Percentiles rank a stretch among this genome's conserved stretches.
Conservation (phyloP, 2,888 invertebrate species). For the Chaetogeoica ovagalla region DNA sequence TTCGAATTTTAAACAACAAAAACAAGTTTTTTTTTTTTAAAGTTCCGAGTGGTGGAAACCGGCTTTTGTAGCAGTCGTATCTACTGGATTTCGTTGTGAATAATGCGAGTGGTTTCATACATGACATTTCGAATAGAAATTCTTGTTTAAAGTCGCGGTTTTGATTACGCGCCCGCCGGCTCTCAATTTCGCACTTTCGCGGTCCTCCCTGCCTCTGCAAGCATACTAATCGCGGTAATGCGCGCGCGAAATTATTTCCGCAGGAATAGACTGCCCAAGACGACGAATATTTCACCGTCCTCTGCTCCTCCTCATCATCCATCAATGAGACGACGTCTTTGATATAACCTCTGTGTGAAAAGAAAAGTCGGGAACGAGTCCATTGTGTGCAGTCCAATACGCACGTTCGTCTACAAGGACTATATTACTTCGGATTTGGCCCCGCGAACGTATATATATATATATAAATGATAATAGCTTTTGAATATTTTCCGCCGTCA, state of each 20-base stretch:
- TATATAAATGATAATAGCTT: constrained; percentile 18
- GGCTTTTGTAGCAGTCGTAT: too few species aligned
- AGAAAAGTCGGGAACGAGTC: constrained; percentile 34
- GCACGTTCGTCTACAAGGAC: not conserved
- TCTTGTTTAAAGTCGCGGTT: not conserved
- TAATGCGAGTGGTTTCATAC: too few species aligned
- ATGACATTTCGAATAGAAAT: too few species aligned
- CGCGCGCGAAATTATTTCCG: constrained; percentile 13
- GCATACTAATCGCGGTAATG: constrained; percentile 36
- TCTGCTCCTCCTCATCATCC: too few species aligned
- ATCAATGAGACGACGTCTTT: constrained; percentile 20
- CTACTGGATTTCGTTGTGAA: too few species aligned
- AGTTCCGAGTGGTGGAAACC: too few species aligned
- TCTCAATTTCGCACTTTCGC: too few species aligned
- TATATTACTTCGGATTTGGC: constrained; percentile 36
- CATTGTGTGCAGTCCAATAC: not conserved
- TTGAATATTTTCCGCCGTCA: constrained; percentile 38
- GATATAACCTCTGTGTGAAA: constrained; percentile 27
- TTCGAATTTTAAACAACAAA: too few species aligned
- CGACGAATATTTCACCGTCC: constrained; percentile 9
- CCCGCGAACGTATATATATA: constrained; percentile 8
- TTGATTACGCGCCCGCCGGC: not conserved
- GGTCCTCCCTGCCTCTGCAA: too few species aligned
- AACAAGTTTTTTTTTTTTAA: too few species aligned
- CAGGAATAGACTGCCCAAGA: not conserved